Evolutionary conservation across 2,113 vertebrate species (phyloP).

Genomic region (Rhinoderma darwinii): DNA sequence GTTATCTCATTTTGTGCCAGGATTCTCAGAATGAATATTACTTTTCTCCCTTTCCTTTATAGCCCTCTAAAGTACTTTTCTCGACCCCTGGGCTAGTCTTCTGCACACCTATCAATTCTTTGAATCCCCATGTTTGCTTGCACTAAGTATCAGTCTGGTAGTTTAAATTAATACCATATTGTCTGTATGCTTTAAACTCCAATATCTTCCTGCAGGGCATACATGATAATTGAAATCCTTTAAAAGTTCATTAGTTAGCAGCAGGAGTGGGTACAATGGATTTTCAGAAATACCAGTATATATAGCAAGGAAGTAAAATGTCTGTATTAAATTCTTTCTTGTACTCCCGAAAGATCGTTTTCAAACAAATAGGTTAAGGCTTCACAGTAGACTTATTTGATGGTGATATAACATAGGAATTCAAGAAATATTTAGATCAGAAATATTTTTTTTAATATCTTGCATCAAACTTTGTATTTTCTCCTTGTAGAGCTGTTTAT

Average conservation of each 20-base stretch:
- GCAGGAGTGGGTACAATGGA: constrained; percentile 47
- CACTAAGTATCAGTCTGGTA: constrained; percentile 24
- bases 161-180: constrained; percentile 55
- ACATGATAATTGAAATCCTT: constrained; percentile 57
- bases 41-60: constrained; percentile 44
- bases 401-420: neutral
- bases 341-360: neutral
- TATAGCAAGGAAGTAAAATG: constrained; percentile 28
- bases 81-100: constrained; percentile 43
- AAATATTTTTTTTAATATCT: neutral
- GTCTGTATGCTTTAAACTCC: constrained; percentile 62
- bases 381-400: neutral
- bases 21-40: constrained; percentile 35
- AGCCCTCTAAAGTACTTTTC: constrained; percentile 23
- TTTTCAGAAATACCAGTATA: constrained; percentile 17
- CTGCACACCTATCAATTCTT: constrained; percentile 44
- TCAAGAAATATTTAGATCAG: neutral
- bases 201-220: constrained; percentile 54
- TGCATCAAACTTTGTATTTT: neutral
- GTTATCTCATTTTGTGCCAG: constrained; percentile 28
- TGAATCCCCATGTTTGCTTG: constrained; percentile 47
- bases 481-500: too few species aligned
- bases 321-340: neutral
- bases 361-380: neutral
- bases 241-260: constrained; percentile 55